Conservation (phyloP, 2,113 vertebrate genomes). For the Colossoma macropomum region DNA sequence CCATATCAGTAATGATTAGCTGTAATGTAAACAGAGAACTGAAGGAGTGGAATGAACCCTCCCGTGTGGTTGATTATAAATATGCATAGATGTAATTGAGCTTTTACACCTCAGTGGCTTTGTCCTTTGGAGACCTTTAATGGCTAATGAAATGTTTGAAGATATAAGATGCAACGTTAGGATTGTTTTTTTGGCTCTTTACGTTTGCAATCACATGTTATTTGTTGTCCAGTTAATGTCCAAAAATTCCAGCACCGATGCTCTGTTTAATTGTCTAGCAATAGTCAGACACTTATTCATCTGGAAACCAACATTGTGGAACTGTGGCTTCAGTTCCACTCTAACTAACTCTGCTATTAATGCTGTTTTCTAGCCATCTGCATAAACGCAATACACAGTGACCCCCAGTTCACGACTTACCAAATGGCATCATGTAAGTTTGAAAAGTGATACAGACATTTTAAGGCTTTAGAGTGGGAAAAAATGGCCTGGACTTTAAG, state of each 20-base stretch:
- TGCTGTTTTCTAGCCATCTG: background rate
- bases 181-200: background rate
- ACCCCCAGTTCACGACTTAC: background rate
- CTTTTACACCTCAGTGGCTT: background rate
- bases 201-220: background rate
- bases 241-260: background rate
- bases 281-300: background rate
- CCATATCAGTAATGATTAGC: background rate
- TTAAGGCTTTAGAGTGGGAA: background rate
- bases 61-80: background rate
- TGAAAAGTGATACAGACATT: background rate
- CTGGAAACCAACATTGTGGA: background rate
- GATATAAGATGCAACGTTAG: no score
- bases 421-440: constrained; percentile 40
- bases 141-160: background rate
- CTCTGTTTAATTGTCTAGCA: background rate
- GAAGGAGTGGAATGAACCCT: background rate
- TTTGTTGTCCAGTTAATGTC: background rate
- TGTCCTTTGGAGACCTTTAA: background rate
- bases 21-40: background rate
- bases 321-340: background rate
- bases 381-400: background rate
- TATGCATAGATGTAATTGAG: background rate
- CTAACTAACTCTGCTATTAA: background rate
- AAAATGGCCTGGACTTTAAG: no score